Conservation (phyloP, 2,113 vertebrate species). For the Menura novaehollandiae region DNA sequence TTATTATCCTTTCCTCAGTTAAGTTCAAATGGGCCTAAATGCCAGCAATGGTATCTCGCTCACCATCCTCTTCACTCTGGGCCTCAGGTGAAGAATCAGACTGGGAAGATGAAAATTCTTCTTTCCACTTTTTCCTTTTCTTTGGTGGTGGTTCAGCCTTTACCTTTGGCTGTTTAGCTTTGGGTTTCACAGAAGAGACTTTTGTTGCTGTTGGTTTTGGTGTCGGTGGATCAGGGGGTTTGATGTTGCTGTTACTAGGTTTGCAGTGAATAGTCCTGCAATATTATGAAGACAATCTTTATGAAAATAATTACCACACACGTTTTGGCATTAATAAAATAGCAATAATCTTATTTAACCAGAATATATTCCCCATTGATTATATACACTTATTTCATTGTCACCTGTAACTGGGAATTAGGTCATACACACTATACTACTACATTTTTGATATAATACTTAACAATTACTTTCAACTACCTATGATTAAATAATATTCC, state of each 20-base stretch:
- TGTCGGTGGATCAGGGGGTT: constrained; percentile 68
- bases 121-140: constrained; percentile 97
- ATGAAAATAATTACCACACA: background rate
- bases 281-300: background rate
- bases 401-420: background rate
- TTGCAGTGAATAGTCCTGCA: constrained; percentile 73
- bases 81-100: constrained; percentile 87
- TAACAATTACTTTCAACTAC: background rate
- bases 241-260: constrained; percentile 64
- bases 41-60: background rate
- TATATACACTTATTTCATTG: background rate
- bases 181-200: constrained; percentile 77
- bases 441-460: background rate
- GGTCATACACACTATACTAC: background rate
- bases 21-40: background rate
- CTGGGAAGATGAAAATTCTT: constrained; percentile 84
- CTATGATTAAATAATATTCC: background rate
- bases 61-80: constrained; percentile 85
- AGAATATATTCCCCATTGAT: background rate
- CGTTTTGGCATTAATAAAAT: background rate
- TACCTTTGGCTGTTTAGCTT: constrained; percentile 86
- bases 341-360: background rate
- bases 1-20: background rate
- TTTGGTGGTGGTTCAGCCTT: constrained; percentile 96
- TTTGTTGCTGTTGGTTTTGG: constrained; percentile 80